phyloP scores from a whole-genome alignment of 37 sponge, comb jelly and placozoan genomes.

The Hormiphora californensis region DNA sequence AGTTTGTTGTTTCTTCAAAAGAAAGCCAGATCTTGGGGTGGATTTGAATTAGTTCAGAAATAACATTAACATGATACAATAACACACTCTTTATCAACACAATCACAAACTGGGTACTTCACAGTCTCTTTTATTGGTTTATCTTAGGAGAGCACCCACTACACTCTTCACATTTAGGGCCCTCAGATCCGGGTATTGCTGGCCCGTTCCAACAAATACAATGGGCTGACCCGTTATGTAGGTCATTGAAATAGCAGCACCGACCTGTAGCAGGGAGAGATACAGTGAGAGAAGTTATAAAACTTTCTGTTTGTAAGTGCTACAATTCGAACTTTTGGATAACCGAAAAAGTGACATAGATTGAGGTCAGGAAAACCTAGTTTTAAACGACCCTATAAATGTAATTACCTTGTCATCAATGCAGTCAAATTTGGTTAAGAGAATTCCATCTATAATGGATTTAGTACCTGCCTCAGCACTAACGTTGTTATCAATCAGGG shows the following conservation, averaged over 20 bases:
- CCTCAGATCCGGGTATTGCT: slow-evolving; percentile 80
- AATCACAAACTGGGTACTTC: no score
- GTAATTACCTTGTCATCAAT: slow-evolving; percentile 86
- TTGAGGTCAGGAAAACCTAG: no score
- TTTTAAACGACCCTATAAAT: neutral
- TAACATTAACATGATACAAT: no score
- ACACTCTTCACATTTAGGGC: slow-evolving; percentile 75
- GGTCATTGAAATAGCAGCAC: slow-evolving; percentile 95
- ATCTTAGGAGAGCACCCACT: slow-evolving; percentile 70
- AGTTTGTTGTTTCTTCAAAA: no score
- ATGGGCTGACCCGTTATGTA: slow-evolving; percentile 94
- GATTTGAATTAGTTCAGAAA: no score
- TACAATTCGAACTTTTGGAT: neutral
- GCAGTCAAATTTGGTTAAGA: slow-evolving; percentile 97
- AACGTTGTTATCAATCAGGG: slow-evolving; percentile 73
- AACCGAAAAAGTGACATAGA: neutral
- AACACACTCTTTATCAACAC: no score
- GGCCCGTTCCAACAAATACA: slow-evolving; percentile 92
- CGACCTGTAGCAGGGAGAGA: slow-evolving; percentile 65
- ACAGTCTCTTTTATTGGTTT: no score
- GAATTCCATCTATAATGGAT: slow-evolving; percentile 79
- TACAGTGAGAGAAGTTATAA: neutral
- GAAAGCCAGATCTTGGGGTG: no score
- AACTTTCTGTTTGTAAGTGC: neutral
- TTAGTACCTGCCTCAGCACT: slow-evolving; percentile 57